These are phyloP conservation scores for Hyphantria cunea DNA, from an alignment of 1,140 invertebrate genomes.

Conservation along the genomic window DNA sequence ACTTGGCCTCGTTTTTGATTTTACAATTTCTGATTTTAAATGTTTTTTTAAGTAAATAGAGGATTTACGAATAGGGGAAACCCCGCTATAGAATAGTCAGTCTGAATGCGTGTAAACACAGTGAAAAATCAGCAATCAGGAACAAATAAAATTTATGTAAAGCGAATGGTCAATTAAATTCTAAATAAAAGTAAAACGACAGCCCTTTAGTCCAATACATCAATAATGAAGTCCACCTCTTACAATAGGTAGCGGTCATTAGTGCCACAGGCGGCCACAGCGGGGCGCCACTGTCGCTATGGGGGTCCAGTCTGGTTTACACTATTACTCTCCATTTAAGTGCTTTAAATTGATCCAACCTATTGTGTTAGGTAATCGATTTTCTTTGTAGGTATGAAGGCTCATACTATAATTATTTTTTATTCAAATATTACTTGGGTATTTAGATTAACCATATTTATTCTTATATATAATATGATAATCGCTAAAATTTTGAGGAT, in stretches of 20 bases:
- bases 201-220: neutral
- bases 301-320: constrained; percentile 13
- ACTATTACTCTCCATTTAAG: constrained; percentile 22
- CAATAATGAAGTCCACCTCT: constrained; percentile 18
- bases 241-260: constrained; percentile 29
- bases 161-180: neutral
- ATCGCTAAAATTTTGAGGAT: neutral
- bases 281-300: constrained; percentile 6
- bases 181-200: neutral
- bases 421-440: neutral
- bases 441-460: neutral
- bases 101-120: too few species aligned
- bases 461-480: too few species aligned
- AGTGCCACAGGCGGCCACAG: constrained; percentile 7
- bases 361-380: constrained; percentile 2
- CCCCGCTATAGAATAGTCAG: too few species aligned
- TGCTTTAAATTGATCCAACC: constrained; percentile 28
- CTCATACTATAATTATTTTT: neutral
- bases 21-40: neutral
- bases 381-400: neutral
- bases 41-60: too few species aligned
- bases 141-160: neutral
- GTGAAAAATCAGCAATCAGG: neutral
- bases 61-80: neutral
- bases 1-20: neutral